Conservation (phyloP, 2,888 invertebrate genomes). For the Adelognathus sp. region DNA sequence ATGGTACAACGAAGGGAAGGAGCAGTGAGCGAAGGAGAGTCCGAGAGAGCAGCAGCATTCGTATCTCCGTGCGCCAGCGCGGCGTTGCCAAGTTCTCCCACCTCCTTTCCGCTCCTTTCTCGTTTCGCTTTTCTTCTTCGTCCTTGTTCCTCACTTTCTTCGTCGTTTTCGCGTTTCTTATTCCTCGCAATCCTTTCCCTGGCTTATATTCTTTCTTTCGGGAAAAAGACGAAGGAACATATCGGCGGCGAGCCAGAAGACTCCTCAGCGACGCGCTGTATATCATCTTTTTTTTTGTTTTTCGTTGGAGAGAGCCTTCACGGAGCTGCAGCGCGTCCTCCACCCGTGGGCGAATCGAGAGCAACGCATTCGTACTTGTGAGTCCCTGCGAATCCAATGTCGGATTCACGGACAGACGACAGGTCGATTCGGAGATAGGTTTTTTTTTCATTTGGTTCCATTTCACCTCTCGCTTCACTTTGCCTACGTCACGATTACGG, state of each 20-base stretch:
- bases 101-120: constrained; percentile 27
- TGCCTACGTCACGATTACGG: too few species aligned
- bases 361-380: not conserved
- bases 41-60: constrained; percentile 5
- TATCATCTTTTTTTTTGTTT: too few species aligned
- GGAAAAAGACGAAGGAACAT: not conserved
- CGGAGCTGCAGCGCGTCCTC: not conserved
- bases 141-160: constrained; percentile 32
- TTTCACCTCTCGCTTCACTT: not conserved
- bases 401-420: constrained; percentile 15
- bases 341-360: not conserved
- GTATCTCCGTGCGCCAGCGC: constrained; percentile 49
- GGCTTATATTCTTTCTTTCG: constrained; percentile 7
- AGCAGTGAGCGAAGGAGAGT: constrained; percentile 1
- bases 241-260: constrained; percentile 21
- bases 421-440: constrained; percentile 6
- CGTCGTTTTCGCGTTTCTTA: constrained; percentile 35
- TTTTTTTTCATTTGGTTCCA: not conserved
- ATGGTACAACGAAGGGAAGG: not conserved
- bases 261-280: constrained; percentile 25
- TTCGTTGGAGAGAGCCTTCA: not conserved
- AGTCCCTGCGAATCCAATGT: not conserved
- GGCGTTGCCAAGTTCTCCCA: constrained; percentile 62
- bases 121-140: constrained; percentile 5
- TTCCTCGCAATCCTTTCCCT: constrained; percentile 45